These are phyloP conservation scores for Aldrovandia affinis DNA, from an alignment of 2,797 vertebrate genomes.

Conservation along the genomic window DNA sequence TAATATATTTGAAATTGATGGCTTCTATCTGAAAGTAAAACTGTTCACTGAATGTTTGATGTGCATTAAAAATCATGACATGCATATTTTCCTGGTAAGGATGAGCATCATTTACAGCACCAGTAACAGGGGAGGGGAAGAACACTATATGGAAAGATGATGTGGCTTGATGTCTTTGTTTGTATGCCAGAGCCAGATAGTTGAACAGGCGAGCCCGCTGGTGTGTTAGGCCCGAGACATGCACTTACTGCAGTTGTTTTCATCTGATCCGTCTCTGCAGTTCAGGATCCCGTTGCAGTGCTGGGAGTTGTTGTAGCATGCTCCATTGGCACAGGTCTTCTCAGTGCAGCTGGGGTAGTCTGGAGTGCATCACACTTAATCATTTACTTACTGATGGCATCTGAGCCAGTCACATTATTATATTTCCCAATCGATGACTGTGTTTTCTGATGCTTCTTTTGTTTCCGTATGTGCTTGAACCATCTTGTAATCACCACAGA, in stretches of 20 bases:
- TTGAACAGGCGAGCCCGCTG: neutral
- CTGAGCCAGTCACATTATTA: neutral
- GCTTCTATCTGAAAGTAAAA: neutral
- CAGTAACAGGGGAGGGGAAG: neutral
- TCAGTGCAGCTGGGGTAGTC: slow-evolving; percentile 70
- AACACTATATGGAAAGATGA: neutral
- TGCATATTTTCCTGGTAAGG: neutral
- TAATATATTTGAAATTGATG: neutral
- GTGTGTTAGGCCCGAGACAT: neutral
- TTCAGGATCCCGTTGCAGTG: slow-evolving; percentile 68
- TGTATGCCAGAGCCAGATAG: neutral
- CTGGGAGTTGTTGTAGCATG: slow-evolving; percentile 71
- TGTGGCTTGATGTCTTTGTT: neutral
- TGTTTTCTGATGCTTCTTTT: neutral
- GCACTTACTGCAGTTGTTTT: slow-evolving; percentile 73
- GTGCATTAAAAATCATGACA: neutral
- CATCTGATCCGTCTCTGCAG: slow-evolving; percentile 75
- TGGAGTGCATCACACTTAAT: slow-evolving; percentile 39
- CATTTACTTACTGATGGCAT: neutral
- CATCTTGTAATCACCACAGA: neutral
- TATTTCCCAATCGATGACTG: neutral
- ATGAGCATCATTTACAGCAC: neutral
- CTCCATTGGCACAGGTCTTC: slow-evolving; percentile 70
- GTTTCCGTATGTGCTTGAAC: neutral
- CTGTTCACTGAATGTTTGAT: neutral